Evolutionary conservation across 2,797 vertebrate species (phyloP).

Genomic region (Remorina albescens): DNA sequence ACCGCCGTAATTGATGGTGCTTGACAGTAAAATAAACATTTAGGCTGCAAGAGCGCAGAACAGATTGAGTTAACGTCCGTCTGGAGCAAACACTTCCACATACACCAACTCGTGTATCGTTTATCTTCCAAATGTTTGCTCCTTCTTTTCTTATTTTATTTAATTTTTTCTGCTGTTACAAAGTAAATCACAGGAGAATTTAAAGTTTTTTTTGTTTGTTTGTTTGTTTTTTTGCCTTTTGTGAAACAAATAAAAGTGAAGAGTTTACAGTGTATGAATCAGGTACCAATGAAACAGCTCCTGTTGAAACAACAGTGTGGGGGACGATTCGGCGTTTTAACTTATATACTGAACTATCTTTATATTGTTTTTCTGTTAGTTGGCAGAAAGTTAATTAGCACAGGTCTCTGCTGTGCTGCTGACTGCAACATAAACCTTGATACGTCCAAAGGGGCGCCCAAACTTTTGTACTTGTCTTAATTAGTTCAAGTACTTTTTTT

Average conservation of each 20-base stretch:
- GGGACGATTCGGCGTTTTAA: background rate
- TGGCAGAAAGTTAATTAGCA: too few relatives aligned
- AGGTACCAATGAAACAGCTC: background rate
- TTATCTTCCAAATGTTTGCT: conserved; percentile 25
- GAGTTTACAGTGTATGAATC: background rate
- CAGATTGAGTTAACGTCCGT: conserved; percentile 52
- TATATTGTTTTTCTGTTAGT: background rate
- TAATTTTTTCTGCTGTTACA: background rate
- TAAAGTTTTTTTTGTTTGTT: too few relatives aligned
- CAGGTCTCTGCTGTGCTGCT: too few relatives aligned
- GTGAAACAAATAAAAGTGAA: background rate
- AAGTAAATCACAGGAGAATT: background rate
- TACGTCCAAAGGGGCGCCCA: too few relatives aligned
- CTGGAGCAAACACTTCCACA: conserved; percentile 25
- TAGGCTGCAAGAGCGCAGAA: conserved; percentile 39
- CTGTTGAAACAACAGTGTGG: too few relatives aligned
- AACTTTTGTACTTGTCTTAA: too few relatives aligned
- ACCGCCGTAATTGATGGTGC: conserved; percentile 28
- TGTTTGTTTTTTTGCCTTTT: conserved; percentile 5
- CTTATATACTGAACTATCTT: too few relatives aligned
- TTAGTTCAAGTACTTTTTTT: too few relatives aligned
- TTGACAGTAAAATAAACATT: conserved; percentile 36
- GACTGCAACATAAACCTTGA: background rate
- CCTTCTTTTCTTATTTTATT: background rate
- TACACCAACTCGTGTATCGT: background rate